These are phyloP conservation scores for Alectura lathami DNA, from an alignment of 2,113 vertebrate genomes.

Conservation along the genomic window DNA sequence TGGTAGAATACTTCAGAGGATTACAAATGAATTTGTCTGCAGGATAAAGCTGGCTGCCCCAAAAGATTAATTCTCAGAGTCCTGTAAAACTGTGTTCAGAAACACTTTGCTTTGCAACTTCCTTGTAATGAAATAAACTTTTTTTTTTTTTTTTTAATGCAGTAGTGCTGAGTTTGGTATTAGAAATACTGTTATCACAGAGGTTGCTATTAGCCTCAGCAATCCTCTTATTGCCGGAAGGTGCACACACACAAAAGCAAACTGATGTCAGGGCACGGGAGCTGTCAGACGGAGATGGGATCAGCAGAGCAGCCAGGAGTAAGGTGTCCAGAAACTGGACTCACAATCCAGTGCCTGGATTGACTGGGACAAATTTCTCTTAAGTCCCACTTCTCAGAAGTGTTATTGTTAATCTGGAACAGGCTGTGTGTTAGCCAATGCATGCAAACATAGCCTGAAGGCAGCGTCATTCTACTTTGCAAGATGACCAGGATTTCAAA, in stretches of 20 bases:
- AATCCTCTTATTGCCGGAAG: neutral
- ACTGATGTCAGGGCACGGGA: rapidly evolving
- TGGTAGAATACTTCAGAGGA: conserved; percentile 56
- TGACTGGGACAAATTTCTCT: neutral
- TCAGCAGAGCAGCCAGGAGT: neutral
- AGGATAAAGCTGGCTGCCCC: conserved; percentile 50
- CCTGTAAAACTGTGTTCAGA: neutral
- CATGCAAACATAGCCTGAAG: neutral
- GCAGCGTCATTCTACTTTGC: neutral
- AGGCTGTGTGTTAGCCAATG: neutral
- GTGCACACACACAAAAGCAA: neutral
- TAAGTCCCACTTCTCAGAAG: neutral
- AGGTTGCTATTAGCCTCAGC: neutral
- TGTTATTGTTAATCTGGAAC: neutral
- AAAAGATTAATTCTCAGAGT: conserved; percentile 20
- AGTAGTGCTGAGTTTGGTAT: neutral
- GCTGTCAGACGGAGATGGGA: neutral
- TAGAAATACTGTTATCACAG: neutral
- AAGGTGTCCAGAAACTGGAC: neutral
- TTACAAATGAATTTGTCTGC: conserved; percentile 44
- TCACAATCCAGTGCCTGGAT: neutral
- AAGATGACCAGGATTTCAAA: neutral
- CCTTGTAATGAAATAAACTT: conserved; percentile 17
- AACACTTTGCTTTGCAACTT: neutral
- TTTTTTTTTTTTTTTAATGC: neutral